A percentile compares a stretch with the other conserved stretches of the same genome.
Conservation (phyloP, 2,113 vertebrate species). For the Ctenodactylus gundi region DNA sequence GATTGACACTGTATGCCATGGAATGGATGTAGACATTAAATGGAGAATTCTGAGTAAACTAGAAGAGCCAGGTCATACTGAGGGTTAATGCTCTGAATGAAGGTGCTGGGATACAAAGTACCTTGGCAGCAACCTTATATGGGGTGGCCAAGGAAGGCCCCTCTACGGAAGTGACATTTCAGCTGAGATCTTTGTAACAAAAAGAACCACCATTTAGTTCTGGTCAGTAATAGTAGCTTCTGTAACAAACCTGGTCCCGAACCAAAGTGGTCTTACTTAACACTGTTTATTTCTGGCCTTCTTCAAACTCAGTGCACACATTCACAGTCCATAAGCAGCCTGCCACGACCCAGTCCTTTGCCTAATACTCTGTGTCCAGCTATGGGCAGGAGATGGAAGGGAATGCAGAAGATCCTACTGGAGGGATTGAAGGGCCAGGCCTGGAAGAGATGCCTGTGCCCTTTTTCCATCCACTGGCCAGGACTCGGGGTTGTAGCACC, state of each 20-base stretch:
- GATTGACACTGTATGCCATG: accelerated
- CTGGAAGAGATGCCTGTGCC: background rate
- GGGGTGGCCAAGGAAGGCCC: background rate
- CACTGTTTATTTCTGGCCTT: background rate
- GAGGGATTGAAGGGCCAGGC: background rate
- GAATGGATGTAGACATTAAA: background rate
- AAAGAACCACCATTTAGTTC: background rate
- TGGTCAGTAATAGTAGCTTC: background rate
- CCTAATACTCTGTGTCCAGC: background rate
- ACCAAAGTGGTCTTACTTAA: background rate
- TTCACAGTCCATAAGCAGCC: accelerated
- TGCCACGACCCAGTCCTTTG: background rate
- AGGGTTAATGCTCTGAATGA: background rate
- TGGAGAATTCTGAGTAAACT: background rate
- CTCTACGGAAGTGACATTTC: background rate
- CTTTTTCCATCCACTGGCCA: background rate
- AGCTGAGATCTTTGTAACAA: background rate
- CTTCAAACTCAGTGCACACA: background rate
- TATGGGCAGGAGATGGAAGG: background rate
- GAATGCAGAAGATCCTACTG: background rate
- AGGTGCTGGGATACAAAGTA: background rate
- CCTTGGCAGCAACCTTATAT: background rate
- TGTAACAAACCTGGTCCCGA: background rate
- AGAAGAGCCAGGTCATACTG: background rate
- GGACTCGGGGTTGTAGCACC: accelerated